Evolutionary conservation across 2,113 vertebrate genomes (phyloP).

Genomic region (Scomber scombrus): DNA sequence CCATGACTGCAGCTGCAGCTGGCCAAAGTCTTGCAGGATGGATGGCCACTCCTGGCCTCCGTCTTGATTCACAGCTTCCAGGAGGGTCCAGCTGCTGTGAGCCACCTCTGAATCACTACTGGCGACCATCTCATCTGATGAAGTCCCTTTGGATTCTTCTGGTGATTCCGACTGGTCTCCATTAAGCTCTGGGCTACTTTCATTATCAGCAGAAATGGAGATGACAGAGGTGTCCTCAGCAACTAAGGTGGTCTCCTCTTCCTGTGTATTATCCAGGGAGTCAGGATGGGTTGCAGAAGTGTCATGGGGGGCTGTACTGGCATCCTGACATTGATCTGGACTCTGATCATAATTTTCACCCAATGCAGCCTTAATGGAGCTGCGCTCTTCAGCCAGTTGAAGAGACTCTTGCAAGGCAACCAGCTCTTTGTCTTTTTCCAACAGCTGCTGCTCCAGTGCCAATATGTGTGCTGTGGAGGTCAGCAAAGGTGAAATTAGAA

Average conservation of each 20-base stretch:
- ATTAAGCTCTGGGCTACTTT: slow-evolving; percentile 81
- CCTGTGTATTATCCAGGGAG: slow-evolving; percentile 69
- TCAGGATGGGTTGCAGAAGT: slow-evolving; percentile 40
- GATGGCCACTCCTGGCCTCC: slow-evolving; percentile 82
- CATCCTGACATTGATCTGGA: slow-evolving; percentile 32
- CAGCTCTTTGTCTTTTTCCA: slow-evolving; percentile 80
- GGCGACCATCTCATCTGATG: slow-evolving; percentile 86
- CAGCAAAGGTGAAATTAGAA: background rate
- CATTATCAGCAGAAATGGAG: slow-evolving; percentile 73
- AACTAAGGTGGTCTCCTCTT: slow-evolving; percentile 81
- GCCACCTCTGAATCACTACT: slow-evolving; percentile 87
- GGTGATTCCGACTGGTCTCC: slow-evolving; percentile 81
- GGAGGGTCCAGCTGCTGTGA: slow-evolving; percentile 87
- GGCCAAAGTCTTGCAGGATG: slow-evolving; percentile 74
- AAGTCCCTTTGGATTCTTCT: slow-evolving; percentile 82
- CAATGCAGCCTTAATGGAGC: slow-evolving; percentile 46
- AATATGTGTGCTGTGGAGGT: slow-evolving; percentile 55
- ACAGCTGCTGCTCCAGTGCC: slow-evolving; percentile 75
- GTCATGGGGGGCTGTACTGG: background rate
- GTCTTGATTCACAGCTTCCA: slow-evolving; percentile 85
- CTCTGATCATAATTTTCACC: slow-evolving; percentile 39
- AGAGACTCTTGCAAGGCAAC: slow-evolving; percentile 74
- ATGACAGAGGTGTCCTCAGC: slow-evolving; percentile 77
- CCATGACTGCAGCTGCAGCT: slow-evolving; percentile 81
- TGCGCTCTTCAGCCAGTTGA: slow-evolving; percentile 69